Conservation (phyloP, 2,888 invertebrate species). For the Sinelater perroti region DNA sequence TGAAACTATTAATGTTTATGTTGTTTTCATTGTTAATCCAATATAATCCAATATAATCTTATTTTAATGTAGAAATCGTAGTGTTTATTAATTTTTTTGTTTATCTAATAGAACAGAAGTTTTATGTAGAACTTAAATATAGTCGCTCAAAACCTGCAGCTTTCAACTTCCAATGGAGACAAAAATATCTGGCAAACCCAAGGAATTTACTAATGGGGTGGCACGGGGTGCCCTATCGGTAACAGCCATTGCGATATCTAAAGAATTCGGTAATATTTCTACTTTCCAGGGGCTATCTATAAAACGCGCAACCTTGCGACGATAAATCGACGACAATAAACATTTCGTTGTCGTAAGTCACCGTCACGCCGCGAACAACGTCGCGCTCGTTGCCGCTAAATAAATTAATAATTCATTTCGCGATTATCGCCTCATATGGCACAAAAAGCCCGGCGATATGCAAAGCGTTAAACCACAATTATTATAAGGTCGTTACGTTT, state of each 20-base stretch:
- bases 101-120: too few species aligned
- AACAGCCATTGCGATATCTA: conserved; percentile 34
- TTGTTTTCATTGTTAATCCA: too few species aligned
- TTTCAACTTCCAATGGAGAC: conserved; percentile 3
- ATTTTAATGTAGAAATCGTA: too few species aligned
- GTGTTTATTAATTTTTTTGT: too few species aligned
- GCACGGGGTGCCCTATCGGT: conserved; percentile 35
- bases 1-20: too few species aligned
- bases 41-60: too few species aligned
- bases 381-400: conserved; percentile 9
- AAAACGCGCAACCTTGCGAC: conserved; percentile 24
- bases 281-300: conserved; percentile 23
- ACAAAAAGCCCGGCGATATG: conserved; percentile 26
- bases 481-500: conserved; percentile 19
- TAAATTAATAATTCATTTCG: conserved; percentile 28
- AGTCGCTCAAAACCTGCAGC: too few species aligned
- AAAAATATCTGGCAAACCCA: conserved; percentile 9
- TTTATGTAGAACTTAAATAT: too few species aligned
- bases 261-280: conserved; percentile 36
- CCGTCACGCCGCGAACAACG: conserved; percentile 1
- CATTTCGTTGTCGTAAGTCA: conserved; percentile 28
- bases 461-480: conserved; percentile 23
- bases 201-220: conserved; percentile 41
- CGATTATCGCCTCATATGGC: conserved; percentile 13
- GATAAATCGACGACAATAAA: conserved; percentile 27